phyloP scores from a whole-genome alignment of 2,888 invertebrate genomes.

The Thyatira batis region DNA sequence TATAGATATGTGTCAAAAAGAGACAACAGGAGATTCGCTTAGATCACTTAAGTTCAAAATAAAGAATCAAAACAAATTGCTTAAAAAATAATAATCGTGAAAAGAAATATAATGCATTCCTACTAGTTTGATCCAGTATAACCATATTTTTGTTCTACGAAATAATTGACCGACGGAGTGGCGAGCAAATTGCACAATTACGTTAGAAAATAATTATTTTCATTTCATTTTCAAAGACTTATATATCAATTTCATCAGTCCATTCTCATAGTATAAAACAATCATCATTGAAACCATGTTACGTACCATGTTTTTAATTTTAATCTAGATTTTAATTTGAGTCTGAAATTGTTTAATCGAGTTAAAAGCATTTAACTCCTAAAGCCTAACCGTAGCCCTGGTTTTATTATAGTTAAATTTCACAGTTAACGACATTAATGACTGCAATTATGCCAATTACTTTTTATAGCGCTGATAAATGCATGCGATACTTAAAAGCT shows the following conservation, averaged over 20 bases:
- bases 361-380: conserved; percentile 10
- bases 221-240: not conserved
- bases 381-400: conserved; percentile 1
- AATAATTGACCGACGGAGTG: not conserved
- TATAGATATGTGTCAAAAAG: too few species aligned
- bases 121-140: not conserved
- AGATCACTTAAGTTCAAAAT: too few species aligned
- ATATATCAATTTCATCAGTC: not conserved
- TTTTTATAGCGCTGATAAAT: conserved; percentile 34
- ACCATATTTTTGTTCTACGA: not conserved
- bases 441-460: conserved; percentile 32
- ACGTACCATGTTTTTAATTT: not conserved
- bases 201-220: not conserved
- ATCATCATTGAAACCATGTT: not conserved
- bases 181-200: not conserved
- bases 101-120: too few species aligned
- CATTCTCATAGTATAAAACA: too few species aligned
- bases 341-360: conserved; percentile 18
- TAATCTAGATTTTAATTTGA: not conserved
- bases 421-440: conserved; percentile 25
- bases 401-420: conserved; percentile 26
- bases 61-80: too few species aligned
- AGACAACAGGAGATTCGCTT: too few species aligned
- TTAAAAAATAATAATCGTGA: too few species aligned
- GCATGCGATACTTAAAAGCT: conserved; percentile 30